Base-by-base conservation (phyloP, 2,888 invertebrate genomes). In the Beris morrisii region DNA sequence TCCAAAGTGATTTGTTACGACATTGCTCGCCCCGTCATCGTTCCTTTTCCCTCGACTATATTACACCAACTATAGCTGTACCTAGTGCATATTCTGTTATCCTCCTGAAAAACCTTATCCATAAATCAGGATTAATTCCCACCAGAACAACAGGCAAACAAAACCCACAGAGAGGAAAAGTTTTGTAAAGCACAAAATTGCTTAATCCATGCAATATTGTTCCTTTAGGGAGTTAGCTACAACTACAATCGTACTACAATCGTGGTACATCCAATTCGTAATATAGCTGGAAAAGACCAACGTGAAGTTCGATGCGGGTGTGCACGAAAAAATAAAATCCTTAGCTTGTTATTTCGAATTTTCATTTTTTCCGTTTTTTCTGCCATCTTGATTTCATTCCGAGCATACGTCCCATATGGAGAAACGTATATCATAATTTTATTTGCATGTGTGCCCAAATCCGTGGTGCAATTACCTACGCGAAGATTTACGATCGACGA, bases 51-150 rank as follows among this genome's bases (percentile, higher is more conserved):
- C 15, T 50, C 5, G 22, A 22, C 15, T 15, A 12, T 11, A 12
- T 7, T 31, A 53, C n/a, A 30, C 9, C 53, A 28, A 15, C 38
- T 15, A 4, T 30, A 5, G 32, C 12, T 46, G 6, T 43, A 64
- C 63, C 54, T 57, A 50, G 53, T 67, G 22, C 57, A 64, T 64
- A 57, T 67, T 63, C 50, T 57, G 61, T 64, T 56, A 55, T 67
- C 31, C 28, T 61, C 38, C 48, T 61, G 45, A 22, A 50, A 67
- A 56, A 57, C 57, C 64, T 57, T 64, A 50, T 53, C 57, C 67
- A 67, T 67, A 67, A 67, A 67, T 67, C 64, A 64, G 67, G 67
- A 67, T 67, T 67, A 67, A 67, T 64, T 63, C 53, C 58, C 67
- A 64, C 64, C 64, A 64, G 57, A 32, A 64, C 64, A 64, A 46